Evolutionary conservation across 2,113 vertebrate genomes (phyloP).

Genomic region (Charina bottae): DNA sequence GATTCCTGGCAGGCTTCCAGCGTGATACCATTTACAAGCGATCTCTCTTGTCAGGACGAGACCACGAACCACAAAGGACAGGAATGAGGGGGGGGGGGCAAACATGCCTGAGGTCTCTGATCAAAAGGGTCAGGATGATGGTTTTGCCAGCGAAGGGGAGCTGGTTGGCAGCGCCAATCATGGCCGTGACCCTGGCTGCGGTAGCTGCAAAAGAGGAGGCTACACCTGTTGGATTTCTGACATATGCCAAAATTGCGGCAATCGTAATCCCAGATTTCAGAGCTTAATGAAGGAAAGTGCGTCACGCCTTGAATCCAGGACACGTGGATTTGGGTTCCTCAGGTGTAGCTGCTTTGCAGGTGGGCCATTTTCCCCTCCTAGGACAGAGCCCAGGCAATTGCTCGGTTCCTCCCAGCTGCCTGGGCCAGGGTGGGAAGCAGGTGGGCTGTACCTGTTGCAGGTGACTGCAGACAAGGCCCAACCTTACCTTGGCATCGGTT

Average conservation of each 20-base stretch:
- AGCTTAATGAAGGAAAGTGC: background rate
- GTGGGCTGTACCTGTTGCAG: background rate
- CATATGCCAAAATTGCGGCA: background rate
- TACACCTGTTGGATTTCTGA: background rate
- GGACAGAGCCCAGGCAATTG: too few relatives aligned
- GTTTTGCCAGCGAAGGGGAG: background rate
- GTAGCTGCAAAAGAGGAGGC: background rate
- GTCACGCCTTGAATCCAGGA: background rate
- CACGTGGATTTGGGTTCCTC: background rate
- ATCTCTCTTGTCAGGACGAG: background rate
- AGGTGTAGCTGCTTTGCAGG: background rate
- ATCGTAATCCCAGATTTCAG: too few relatives aligned
- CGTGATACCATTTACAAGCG: background rate
- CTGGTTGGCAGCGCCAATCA: rapidly evolving
- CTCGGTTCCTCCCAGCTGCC: too few relatives aligned
- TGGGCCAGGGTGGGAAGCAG: background rate
- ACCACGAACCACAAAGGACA: background rate
- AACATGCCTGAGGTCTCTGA: background rate
- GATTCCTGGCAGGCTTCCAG: too few relatives aligned
- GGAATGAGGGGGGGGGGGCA: too few relatives aligned
- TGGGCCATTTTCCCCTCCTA: too few relatives aligned
- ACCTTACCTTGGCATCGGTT: background rate
- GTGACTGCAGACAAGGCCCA: background rate
- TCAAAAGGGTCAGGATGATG: background rate
- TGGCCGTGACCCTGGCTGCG: background rate